A percentile compares a stretch with the other conserved stretches of the same genome.
Conservation (phyloP, 2,888 invertebrate genomes). For the Drosophila helvetica region DNA sequence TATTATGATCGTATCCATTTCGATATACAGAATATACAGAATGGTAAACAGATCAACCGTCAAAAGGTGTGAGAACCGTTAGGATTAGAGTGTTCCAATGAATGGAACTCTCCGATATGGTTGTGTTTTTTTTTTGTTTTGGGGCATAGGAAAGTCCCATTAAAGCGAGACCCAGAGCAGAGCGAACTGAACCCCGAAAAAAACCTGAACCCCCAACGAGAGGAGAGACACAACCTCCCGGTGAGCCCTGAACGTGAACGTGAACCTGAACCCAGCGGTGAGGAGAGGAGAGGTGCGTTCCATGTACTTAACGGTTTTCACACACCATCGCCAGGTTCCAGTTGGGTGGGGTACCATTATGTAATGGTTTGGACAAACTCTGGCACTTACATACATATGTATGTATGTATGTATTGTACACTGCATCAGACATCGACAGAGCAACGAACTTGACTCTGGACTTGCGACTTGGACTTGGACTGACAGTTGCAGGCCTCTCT, state of each 20-base stretch:
- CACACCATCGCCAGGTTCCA: constrained; percentile 51
- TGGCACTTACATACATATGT: constrained; percentile 20
- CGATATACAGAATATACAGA: constrained; percentile 40
- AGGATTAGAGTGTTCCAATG: constrained; percentile 27
- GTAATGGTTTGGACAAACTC: constrained; percentile 53
- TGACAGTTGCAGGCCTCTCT: not conserved
- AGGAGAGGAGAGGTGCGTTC: constrained; percentile 7
- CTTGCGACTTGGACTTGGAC: not conserved
- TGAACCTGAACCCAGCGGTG: constrained; percentile 34
- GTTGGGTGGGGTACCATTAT: constrained; percentile 51
- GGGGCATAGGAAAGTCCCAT: constrained; percentile 1
- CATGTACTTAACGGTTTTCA: constrained; percentile 68
- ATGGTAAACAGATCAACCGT: not conserved
- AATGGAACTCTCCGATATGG: constrained; percentile 35
- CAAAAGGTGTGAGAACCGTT: constrained; percentile 58
- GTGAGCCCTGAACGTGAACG: constrained; percentile 33
- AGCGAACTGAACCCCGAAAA: not conserved
- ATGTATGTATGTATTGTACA: too few species aligned
- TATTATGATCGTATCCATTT: constrained; percentile 44
- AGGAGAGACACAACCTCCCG: constrained; percentile 19
- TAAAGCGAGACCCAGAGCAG: constrained; percentile 23
- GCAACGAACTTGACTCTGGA: constrained; percentile 45
- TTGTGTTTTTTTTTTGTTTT: constrained; percentile 18
- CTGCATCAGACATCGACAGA: constrained; percentile 22
- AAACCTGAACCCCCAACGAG: constrained; percentile 27